Evolutionary conservation across 1,140 invertebrate genomes (phyloP), one percentile per base, ranked within the genome.

Genomic region (Ectropis grisescens): DNA sequence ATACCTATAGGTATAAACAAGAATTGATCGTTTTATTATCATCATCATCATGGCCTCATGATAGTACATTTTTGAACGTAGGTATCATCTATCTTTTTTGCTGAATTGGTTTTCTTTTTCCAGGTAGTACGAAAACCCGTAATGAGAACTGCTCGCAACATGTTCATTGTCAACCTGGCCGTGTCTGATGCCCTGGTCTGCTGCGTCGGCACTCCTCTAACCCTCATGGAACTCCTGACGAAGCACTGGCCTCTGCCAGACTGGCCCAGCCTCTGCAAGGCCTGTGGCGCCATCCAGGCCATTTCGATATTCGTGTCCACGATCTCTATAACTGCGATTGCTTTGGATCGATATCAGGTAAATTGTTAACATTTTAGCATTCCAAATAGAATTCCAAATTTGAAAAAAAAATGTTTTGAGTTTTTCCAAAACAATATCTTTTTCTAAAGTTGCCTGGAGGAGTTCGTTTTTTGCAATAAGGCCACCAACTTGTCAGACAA

Each of bases 111-210:
- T 13, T 27, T 39, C 47, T 22, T 42, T 35, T 65, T 78, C 1
- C 79, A 86, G 62, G 85, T 89, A 9, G 86, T 91, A 11, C 81
- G 90, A 33, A 94, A 94, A 59, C 88, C 92, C 13, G 85, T 87
- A 9, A 95, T 96, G 93, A 75, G 93, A 15, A 95, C 93, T 13
- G 91, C 93, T 5, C 76, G 93, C 8, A 95, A 96, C 79, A 89
- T 95, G 62, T 95, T 95, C 72, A 95, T 96, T 37, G 87, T 94
- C n/a, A 96, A 95, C 78, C 74, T 95, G 48, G 93, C 93, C 4
- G 89, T 94, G 6, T 94, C 92, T 11, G 93, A 95, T 82, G 84
- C 94, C 1, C 84, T 94, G 10, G 83, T 95, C 9, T 95, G 93
- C 64, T 83, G 93, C 35, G 89, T 95, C 10, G 94, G 92, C 0